Evolutionary conservation across 1,140 invertebrate species (phyloP).

Genomic region (Varroa destructor): DNA sequence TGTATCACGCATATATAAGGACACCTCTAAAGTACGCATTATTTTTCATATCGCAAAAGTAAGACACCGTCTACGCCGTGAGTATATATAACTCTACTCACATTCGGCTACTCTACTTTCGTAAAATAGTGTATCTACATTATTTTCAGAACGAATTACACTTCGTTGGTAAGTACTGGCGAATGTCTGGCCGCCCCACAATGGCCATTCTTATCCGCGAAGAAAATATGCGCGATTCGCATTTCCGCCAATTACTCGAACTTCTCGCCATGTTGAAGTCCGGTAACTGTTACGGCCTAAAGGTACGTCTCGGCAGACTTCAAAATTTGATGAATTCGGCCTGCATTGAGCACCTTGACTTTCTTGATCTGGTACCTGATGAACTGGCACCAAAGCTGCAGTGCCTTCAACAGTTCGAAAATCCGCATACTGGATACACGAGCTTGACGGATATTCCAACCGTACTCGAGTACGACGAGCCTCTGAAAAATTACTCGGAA

Average conservation of each 20-base stretch:
- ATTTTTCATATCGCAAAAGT: too few species aligned
- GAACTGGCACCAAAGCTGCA: constrained; percentile 50
- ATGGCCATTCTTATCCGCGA: constrained; percentile 88
- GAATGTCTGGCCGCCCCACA: constrained; percentile 86
- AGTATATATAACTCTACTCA: too few species aligned
- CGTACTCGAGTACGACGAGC: constrained; percentile 56
- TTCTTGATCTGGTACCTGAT: constrained; percentile 61
- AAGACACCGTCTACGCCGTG: too few species aligned
- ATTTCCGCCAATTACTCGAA: constrained; percentile 92
- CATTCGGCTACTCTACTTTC: too few species aligned
- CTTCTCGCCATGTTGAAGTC: constrained; percentile 92
- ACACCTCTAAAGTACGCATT: too few species aligned
- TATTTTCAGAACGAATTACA: constrained; percentile 66
- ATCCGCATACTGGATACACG: constrained; percentile 61
- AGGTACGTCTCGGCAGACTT: constrained; percentile 81
- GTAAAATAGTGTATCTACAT: too few species aligned
- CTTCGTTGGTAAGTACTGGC: constrained; percentile 90
- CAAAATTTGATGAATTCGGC: constrained; percentile 80
- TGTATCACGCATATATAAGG: too few species aligned
- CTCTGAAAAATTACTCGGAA: constrained; percentile 45
- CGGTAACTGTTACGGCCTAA: constrained; percentile 83
- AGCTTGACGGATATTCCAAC: constrained; percentile 91
- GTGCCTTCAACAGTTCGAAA: constrained; percentile 66
- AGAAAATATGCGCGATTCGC: constrained; percentile 89
- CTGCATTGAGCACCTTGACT: constrained; percentile 84